phyloP scores from a whole-genome alignment of 1,140 invertebrate species.

The Scaptomyza montana region DNA sequence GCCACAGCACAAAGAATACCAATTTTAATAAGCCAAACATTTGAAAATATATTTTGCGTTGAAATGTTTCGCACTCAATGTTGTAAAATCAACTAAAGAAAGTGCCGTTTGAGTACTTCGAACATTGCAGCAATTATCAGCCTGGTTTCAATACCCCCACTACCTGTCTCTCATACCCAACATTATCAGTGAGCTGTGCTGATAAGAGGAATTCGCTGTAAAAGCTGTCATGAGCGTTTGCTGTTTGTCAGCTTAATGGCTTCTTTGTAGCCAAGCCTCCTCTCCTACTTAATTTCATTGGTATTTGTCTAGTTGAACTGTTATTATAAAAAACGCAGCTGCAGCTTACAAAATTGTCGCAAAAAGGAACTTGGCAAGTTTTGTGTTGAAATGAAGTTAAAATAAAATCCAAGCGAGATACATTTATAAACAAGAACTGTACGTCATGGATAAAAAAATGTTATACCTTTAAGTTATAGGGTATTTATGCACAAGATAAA shows the following conservation, averaged over 20 bases:
- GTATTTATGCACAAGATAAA: conserved; percentile 20
- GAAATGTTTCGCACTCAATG: conserved; percentile 13
- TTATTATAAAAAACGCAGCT: conserved; percentile 5
- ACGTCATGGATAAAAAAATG: background rate
- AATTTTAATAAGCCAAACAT: conserved; percentile 46
- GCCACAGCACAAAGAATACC: conserved; percentile 29
- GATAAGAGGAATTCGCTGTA: conserved; percentile 10
- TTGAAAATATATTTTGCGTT: conserved; percentile 16
- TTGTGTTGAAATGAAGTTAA: conserved; percentile 74
- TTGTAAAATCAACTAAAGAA: conserved; percentile 23
- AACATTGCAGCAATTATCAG: conserved; percentile 1
- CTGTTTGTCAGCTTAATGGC: conserved; percentile 3
- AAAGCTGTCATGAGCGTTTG: conserved; percentile 1
- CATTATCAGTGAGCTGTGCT: conserved; percentile 20
- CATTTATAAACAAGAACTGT: too few species aligned
- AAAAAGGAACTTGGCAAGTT: conserved; percentile 60
- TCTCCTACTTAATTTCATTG: background rate
- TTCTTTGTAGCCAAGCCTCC: background rate
- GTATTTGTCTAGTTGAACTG: conserved; percentile 51
- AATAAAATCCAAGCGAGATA: conserved; percentile 40
- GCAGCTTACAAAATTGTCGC: conserved; percentile 60
- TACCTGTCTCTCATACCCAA: background rate
- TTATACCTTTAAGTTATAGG: background rate
- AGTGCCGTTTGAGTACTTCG: background rate
- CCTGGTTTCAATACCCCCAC: background rate